Conservation (phyloP, 2,797 vertebrate species). For the Crenuchus spilurus region DNA sequence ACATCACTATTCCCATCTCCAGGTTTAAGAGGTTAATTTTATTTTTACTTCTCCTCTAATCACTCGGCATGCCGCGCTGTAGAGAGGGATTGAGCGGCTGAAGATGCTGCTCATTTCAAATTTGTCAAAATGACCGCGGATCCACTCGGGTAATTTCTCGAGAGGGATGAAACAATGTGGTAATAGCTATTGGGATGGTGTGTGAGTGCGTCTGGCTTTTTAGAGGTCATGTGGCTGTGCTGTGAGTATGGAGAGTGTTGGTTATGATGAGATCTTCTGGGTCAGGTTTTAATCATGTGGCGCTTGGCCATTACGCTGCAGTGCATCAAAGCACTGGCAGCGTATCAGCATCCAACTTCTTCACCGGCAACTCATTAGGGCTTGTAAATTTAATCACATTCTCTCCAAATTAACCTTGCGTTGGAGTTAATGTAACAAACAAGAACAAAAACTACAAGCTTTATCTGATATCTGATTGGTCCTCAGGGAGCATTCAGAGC, state of each 20-base stretch:
- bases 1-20: neutral
- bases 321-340: constrained; percentile 10
- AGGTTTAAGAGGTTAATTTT: constrained; percentile 13
- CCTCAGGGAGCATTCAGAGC: neutral
- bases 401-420: constrained; percentile 66
- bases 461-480: neutral
- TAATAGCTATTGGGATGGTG: neutral
- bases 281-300: constrained; percentile 14
- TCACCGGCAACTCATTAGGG: constrained; percentile 45
- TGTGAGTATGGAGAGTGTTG: neutral
- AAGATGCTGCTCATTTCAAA: neutral
- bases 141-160: neutral
- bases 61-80: neutral
- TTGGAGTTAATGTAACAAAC: constrained; percentile 64
- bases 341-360: constrained; percentile 45
- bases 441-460: constrained; percentile 53
- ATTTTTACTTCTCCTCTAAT: neutral
- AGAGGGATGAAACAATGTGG: neutral
- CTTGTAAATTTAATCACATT: constrained; percentile 62
- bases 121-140: neutral
- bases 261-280: constrained; percentile 26
- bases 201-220: neutral
- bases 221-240: constrained; percentile 23
- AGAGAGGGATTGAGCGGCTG: neutral
- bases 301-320: constrained; percentile 6